Conservation (phyloP, 2,113 vertebrate species). For the Hystrix cristata region DNA sequence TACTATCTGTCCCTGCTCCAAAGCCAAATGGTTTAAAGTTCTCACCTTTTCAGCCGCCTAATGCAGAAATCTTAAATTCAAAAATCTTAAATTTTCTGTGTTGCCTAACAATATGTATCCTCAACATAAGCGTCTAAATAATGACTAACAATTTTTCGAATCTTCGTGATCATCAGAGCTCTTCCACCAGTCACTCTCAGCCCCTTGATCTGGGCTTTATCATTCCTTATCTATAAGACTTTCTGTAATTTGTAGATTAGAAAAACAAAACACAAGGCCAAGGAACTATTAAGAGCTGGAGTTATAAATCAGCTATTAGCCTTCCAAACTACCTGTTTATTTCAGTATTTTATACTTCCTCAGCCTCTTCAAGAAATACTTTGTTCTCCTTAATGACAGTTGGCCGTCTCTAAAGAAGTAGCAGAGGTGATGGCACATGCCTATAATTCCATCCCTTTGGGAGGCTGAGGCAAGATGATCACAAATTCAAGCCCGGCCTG, state of each 20-base stretch:
- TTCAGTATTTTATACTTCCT: conserved; percentile 10
- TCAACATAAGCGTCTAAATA: conserved; percentile 13
- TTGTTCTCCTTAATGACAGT: background rate
- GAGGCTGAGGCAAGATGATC: background rate
- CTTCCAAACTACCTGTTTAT: background rate
- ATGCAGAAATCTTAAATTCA: background rate
- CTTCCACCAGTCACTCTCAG: background rate
- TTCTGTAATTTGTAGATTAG: background rate
- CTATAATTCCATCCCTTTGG: background rate
- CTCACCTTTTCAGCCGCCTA: background rate
- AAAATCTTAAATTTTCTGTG: background rate
- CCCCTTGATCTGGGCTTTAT: background rate
- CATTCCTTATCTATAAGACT: background rate
- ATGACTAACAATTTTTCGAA: background rate
- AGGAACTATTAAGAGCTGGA: background rate
- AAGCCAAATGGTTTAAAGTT: background rate
- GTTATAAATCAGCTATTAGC: background rate
- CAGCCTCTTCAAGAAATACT: background rate
- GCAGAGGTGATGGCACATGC: background rate
- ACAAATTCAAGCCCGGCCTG: background rate
- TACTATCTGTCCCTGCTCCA: background rate
- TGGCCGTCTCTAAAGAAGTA: background rate
- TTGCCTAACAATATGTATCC: background rate
- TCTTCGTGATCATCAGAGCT: background rate
- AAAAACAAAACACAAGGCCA: conserved; percentile 14